phyloP scores from a whole-genome alignment of 2,888 invertebrate genomes.

The Argyresthia albistria region DNA sequence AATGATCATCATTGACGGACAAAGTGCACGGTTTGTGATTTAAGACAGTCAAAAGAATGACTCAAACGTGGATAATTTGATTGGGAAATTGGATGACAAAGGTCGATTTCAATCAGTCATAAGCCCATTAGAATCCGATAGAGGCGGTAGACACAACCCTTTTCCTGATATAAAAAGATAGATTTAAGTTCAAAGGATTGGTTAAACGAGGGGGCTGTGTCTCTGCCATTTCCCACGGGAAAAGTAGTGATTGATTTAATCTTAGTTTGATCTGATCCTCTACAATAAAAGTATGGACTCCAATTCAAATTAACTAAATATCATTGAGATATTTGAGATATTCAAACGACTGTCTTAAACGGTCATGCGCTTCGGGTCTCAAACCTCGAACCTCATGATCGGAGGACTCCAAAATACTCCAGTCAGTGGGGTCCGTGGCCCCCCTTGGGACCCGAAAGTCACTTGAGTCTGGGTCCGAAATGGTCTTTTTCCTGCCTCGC shows the following conservation, averaged over 20 bases:
- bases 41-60: slow-evolving; percentile 18
- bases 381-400: slow-evolving; percentile 31
- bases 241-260: no score
- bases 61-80: background rate
- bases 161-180: no score
- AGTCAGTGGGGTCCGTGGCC: slow-evolving; percentile 30
- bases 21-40: slow-evolving; percentile 9
- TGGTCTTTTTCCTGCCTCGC: slow-evolving; percentile 42
- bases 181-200: no score
- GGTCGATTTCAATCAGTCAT: no score
- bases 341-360: slow-evolving; percentile 16
- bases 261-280: no score
- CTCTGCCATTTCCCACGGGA: no score
- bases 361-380: background rate
- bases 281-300: no score
- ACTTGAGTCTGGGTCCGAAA: slow-evolving; percentile 26
- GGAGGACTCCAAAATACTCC: slow-evolving; percentile 37
- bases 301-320: background rate
- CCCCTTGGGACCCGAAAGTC: slow-evolving; percentile 30
- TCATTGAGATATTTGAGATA: background rate
- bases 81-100: no score
- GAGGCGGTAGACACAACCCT: no score
- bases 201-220: no score
- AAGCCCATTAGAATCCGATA: no score
- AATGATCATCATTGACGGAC: slow-evolving; percentile 13